Conservation (phyloP, 2,113 vertebrate species). For the Orientallactaga bullata region DNA sequence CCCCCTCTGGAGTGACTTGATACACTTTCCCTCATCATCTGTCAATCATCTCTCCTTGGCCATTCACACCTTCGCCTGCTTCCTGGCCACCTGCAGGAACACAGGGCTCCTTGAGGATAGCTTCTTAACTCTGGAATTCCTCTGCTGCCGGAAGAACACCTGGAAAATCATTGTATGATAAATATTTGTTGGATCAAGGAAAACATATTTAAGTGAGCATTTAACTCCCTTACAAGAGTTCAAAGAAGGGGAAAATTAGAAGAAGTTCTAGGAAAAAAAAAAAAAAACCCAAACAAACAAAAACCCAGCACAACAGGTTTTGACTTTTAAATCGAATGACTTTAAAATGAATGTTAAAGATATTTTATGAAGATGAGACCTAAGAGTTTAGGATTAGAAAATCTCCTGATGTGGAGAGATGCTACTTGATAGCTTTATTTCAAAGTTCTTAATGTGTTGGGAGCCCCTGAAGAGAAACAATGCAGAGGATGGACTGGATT, state of each 20-base stretch:
- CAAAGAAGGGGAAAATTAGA: not conserved
- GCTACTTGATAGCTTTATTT: not conserved
- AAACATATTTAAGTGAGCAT: not conserved
- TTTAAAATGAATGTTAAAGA: not conserved
- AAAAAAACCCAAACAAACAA: too few relatives aligned
- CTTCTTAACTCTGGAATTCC: not conserved
- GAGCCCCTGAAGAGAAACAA: not conserved
- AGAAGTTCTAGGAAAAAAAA: not conserved
- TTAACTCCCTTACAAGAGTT: conserved; percentile 4
- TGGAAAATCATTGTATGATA: too few relatives aligned
- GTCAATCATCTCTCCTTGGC: not conserved
- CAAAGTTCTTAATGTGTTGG: too few relatives aligned
- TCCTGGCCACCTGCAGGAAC: too few relatives aligned
- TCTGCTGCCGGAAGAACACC: not conserved
- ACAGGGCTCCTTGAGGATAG: too few relatives aligned
- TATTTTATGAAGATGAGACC: not conserved
- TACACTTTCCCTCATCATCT: too few relatives aligned
- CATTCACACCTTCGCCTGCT: not conserved
- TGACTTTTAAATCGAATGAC: not conserved
- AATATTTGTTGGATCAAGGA: not conserved
- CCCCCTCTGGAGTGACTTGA: not conserved
- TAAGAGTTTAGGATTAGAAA: not conserved
- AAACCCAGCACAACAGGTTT: not conserved
- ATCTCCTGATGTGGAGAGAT: not conserved
- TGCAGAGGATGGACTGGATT: fast-evolving